Evolutionary conservation across 1,140 invertebrate species (phyloP), one percentile per base, ranked within the genome.

Genomic region (Drosophila prosaltans): DNA sequence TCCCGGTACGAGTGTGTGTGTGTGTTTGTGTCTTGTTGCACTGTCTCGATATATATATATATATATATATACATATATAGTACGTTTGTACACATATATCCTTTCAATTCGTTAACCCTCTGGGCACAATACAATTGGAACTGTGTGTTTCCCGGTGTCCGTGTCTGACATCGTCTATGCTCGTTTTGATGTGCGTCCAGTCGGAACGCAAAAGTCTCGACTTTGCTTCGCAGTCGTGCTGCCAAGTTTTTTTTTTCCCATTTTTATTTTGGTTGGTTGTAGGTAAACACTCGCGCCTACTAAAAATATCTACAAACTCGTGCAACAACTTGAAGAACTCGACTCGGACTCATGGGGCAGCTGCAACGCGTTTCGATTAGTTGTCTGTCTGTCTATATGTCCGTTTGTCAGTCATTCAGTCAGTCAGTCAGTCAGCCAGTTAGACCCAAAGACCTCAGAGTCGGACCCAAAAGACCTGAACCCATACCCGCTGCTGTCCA

Each of bases 351-450:
- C 55, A 58, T 74, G 65, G 65, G 76, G 84, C 84, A 88, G 84
- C 84, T 89, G 84, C 84, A 88, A 88, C 84, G 80, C 84, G 84
- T 84, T 89, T 88, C 84, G 84, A 89, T 88, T 89, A 89, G 84
- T 84, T 80, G 84, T 74, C 81, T 40, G 54, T 59, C 28, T 39
- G 45, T 51, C 21, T 51, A 24, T 51, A 73, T 78, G 68, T 68
- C 80, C 64, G 40, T 75, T 48, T 74, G 74, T 62, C 62, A 68
- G 68, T 76, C 67, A 69, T 68, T 81, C 81, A 58, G 74, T 85
- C 70, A 64, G 66, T 55, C 66, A 73, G 69, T 69, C 74, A 69
- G 71, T 82, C 82, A 62, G 75, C 54, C 64, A 68, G 74, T 65
- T 58, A 66, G 75, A 51, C 45, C 45, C 45, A 51, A 51, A 81